Evolutionary conservation across 2,113 vertebrate species (phyloP).

Genomic region (Falco punctatus): DNA sequence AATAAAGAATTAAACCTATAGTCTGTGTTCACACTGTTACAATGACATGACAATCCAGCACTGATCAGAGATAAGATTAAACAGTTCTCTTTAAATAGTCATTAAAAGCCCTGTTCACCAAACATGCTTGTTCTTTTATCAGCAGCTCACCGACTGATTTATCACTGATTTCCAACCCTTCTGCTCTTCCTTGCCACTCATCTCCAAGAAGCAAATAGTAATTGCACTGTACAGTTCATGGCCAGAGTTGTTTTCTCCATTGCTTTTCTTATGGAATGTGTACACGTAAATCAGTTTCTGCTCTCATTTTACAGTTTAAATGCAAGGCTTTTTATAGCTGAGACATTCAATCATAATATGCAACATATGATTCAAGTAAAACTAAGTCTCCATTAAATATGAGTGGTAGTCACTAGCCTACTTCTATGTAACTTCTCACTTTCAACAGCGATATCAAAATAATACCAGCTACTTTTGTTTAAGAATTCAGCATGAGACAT

Average conservation of each 20-base stretch:
- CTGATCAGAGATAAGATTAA: constrained; percentile 34
- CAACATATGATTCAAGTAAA: constrained; percentile 62
- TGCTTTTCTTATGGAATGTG: constrained; percentile 6
- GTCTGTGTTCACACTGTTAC: constrained; percentile 19
- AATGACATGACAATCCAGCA: constrained; percentile 47
- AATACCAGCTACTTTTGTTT: constrained; percentile 8
- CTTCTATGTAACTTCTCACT: constrained; percentile 16
- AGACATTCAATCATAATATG: constrained; percentile 69
- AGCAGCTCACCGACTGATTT: constrained; percentile 9
- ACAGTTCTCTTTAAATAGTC: constrained; percentile 44
- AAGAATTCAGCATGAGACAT: constrained; percentile 27
- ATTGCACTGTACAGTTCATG: constrained; percentile 26
- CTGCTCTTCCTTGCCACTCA: background rate
- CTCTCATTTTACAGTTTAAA: constrained; percentile 43
- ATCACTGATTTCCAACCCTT: constrained; percentile 1
- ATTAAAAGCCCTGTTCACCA: constrained; percentile 25
- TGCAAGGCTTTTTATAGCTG: constrained; percentile 49
- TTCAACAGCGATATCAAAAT: constrained; percentile 47
- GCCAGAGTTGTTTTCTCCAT: constrained; percentile 37
- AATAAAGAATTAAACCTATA: constrained; percentile 38
- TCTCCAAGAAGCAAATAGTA: constrained; percentile 19
- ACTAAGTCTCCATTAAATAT: constrained; percentile 50
- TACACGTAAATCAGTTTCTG: constrained; percentile 42
- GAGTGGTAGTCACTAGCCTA: constrained; percentile 28
- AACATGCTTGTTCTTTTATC: background rate